Evolutionary conservation across 2,888 invertebrate species (phyloP), one percentile per base, ranked within the genome.

Genomic region (Leucophora obtusa): DNA sequence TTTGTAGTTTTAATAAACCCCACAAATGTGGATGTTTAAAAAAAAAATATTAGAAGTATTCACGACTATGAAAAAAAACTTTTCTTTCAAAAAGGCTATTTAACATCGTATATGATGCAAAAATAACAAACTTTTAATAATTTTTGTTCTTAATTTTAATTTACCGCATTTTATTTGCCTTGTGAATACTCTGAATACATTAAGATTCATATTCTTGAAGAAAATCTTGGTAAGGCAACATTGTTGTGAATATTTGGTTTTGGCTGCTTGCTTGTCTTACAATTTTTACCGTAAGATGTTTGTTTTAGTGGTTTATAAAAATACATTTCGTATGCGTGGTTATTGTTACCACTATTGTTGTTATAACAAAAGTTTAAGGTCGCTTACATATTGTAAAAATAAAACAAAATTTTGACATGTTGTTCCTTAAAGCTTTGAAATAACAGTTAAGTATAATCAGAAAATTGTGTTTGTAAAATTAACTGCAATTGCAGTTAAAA

Each of bases 321-420:
- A 75, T 50, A 75, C 28, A 76, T 63, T 63, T 63, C 47, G 50
- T 15, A 50, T 62, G 62, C 17, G 54, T 58, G 62, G 21, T 11
- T 56, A 58, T 54, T 68, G 21, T 50, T 62, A 53, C 15, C 21
- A 35, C 62, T 62, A 24, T 51, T 75, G 38, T 58, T 69, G 35
- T 38, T 70, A 51, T 43, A 63, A 65, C 28, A 63, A 65, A 65
- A 76, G 70, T 76, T 76, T 76, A 76, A 76, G 76, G 76, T 76
- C 70, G 18, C 56, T 4, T 4, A n/a, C 14, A 47, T n/a, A 47
- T 47, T 6, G 4, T 15, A 7, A n/a, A 28, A 11, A 38, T 11
- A 38, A 38, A 47, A 7, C n/a, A n/a, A 38, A 2, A n/a, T 1
- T n/a, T 47, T n/a, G 14, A 6, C 2, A n/a, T n/a, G 2, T n/a